Conservation (phyloP, 2,113 vertebrate genomes). For the Emydocephalus ijimae region DNA sequence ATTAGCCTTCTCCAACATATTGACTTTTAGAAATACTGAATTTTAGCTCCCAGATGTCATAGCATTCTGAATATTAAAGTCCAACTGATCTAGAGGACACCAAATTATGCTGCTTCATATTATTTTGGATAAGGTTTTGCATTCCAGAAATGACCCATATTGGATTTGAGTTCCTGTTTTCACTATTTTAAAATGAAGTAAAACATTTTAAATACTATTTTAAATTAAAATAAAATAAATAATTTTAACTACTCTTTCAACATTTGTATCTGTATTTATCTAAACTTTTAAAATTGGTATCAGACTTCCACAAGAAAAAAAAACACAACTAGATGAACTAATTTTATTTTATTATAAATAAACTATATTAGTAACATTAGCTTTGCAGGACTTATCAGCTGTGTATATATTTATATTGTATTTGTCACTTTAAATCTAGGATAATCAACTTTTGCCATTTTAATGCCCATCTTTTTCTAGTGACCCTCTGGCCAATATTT, state of each 20-base stretch:
- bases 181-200: neutral
- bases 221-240: neutral
- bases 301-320: neutral
- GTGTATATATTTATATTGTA: neutral
- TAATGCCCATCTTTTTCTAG: neutral
- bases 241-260: neutral
- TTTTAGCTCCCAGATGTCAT: neutral
- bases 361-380: neutral
- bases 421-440: neutral
- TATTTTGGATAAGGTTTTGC: neutral
- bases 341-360: neutral
- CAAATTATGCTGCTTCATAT: neutral
- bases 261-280: neutral
- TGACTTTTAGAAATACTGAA: neutral
- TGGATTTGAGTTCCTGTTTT: neutral
- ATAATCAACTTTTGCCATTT: no score
- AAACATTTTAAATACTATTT: no score
- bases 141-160: neutral
- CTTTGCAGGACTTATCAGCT: neutral
- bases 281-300: neutral
- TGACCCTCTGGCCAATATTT: conserved; percentile 7
- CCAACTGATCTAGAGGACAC: neutral
- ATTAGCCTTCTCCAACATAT: neutral
- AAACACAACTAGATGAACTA: neutral
- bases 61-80: neutral